Evolutionary conservation across 2,113 vertebrate genomes (phyloP), one percentile per base, ranked within the genome.

Genomic region (Lucifuga dentata): DNA sequence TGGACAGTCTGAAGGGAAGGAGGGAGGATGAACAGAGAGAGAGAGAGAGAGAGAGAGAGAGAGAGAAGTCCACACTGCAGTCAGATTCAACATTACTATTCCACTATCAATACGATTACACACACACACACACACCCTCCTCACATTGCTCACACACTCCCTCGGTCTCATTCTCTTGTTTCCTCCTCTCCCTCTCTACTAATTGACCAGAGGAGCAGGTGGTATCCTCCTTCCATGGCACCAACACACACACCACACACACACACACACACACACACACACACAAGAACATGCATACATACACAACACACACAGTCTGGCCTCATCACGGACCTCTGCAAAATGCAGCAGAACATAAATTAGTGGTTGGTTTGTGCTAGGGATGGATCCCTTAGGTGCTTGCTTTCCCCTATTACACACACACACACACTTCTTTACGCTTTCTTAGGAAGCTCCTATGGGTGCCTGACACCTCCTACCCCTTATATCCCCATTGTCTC

Each of bases 301-400:
- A 35, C 33, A 48, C 16, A 20, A 63, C 39, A 35, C 33, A 63
- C 10, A 16, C 39, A 60, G 4, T 16, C 52, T 40, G 38, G 60
- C 78, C 63, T 65, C 70, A 77, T 82, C 79, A 74, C n/a, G 73
- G 78, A 83, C 84, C 81, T 38, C 78, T 81, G 88, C 77, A 88
- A 89, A 86, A 74, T 78, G 76, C 75, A 73, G 84, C 87, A 86
- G 76, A 87, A 92, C 89, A 92, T 88, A 95, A 95, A 95, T 93
- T 91, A 95, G 92, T 92, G 69, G 84, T 78, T 49, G 71, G 68
- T 74, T 83, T 77, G 63, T 61, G 55, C 56, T 49, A 55, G 45
- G 66, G 48, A 74, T 0, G 0, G 39, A 49, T 80, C 79, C 84
- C 83, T 72, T 26, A 88, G 82, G 81, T 61, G 71, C 44, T 49